Conservation (phyloP, 1,140 invertebrate genomes). For the Bombus sibiricus region DNA sequence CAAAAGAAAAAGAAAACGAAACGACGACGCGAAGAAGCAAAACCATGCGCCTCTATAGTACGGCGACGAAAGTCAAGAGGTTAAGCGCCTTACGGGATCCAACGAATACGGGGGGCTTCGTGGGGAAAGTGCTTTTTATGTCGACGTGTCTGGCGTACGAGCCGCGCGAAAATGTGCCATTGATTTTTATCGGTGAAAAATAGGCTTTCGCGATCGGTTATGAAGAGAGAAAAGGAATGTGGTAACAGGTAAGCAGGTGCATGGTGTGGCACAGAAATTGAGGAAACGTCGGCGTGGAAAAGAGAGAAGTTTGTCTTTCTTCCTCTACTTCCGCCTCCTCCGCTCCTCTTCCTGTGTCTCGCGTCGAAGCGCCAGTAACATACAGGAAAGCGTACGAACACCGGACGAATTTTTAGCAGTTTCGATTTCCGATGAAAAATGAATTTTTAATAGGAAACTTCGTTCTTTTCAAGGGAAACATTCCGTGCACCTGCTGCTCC, state of each 20-base stretch:
- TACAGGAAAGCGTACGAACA: not conserved
- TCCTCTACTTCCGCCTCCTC: not conserved
- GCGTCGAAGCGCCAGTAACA: not conserved
- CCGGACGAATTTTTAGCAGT: conserved; percentile 27
- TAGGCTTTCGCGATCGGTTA: conserved; percentile 58
- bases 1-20: not conserved
- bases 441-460: conserved; percentile 25
- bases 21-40: not conserved
- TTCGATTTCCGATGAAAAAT: conserved; percentile 45
- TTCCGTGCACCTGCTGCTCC: too few relatives aligned
- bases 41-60: conserved; percentile 29
- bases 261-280: conserved; percentile 35
- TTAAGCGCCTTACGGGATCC: conserved; percentile 68
- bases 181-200: conserved; percentile 71
- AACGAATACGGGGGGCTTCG: conserved; percentile 49
- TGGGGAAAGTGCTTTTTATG: conserved; percentile 60
- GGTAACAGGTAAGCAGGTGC: conserved; percentile 50
- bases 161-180: conserved; percentile 62
- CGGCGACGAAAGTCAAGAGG: conserved; percentile 65
- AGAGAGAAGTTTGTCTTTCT: not conserved
- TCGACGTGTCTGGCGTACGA: conserved; percentile 67
- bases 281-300: not conserved
- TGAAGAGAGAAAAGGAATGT: conserved; percentile 37
- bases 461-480: not conserved
- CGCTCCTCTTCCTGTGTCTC: not conserved